These are phyloP conservation scores for Laupala kohalensis DNA, from an alignment of 1,140 invertebrate species.

Conservation along the genomic window DNA sequence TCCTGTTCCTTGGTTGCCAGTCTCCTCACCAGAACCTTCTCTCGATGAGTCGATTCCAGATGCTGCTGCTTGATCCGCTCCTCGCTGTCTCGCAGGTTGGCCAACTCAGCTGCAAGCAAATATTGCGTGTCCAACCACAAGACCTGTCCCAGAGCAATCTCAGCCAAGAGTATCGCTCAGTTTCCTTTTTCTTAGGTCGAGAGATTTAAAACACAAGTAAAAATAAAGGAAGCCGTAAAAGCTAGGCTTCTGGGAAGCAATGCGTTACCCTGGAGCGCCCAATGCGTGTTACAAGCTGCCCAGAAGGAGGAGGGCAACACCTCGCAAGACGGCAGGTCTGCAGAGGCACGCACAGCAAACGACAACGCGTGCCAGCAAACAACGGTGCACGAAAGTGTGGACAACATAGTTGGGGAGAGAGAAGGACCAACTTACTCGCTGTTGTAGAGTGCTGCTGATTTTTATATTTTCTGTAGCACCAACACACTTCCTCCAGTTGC, in stretches of 20 bases:
- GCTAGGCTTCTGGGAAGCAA: neutral
- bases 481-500: too few species aligned
- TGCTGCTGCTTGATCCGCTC: slow-evolving; percentile 70
- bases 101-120: slow-evolving; percentile 51
- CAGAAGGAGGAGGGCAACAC: neutral
- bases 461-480: too few species aligned
- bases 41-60: slow-evolving; percentile 70
- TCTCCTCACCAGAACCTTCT: slow-evolving; percentile 80
- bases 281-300: slow-evolving; percentile 7
- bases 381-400: neutral
- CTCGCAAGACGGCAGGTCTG: slow-evolving; percentile 2
- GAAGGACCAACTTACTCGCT: neutral
- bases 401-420: neutral
- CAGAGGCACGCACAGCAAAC: slow-evolving; percentile 3
- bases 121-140: slow-evolving; percentile 1
- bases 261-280: neutral
- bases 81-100: slow-evolving; percentile 61
- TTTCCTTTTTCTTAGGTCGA: neutral
- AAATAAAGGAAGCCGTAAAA: neutral
- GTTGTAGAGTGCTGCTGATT: too few species aligned
- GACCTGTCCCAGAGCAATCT: neutral
- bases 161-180: neutral
- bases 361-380: too few species aligned
- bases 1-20: slow-evolving; percentile 91
- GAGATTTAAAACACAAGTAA: slow-evolving; percentile 8